Percentiles rank a stretch among this genome's conserved stretches.
Conservation (phyloP, 2,113 vertebrate species). For the Heterotis niloticus region DNA sequence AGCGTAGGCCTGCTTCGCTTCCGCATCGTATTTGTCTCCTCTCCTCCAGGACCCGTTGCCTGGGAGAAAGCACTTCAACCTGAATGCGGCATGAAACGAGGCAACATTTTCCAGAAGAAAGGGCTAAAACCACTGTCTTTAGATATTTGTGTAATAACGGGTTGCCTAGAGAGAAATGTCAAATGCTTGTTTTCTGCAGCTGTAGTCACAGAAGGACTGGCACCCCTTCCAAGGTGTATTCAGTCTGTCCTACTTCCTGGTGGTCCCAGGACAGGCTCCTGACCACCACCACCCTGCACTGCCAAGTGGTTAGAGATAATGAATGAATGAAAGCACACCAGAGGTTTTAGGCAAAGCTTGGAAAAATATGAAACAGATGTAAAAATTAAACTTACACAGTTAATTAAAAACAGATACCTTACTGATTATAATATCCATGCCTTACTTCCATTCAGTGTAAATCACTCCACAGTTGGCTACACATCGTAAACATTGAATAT, state of each 20-base stretch:
- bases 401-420: not conserved
- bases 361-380: not conserved
- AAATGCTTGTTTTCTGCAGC: not conserved
- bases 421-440: not conserved
- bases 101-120: not conserved
- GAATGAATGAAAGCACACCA: too few relatives aligned
- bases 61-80: slow-evolving; percentile 44
- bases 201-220: not conserved
- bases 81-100: not conserved
- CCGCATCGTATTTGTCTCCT: slow-evolving; percentile 84
- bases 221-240: too few relatives aligned
- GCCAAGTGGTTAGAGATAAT: too few relatives aligned
- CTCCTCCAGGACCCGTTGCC: slow-evolving; percentile 93
- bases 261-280: too few relatives aligned
- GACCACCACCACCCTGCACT: too few relatives aligned
- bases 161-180: not conserved
- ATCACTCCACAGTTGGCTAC: not conserved
- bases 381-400: not conserved
- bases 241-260: too few relatives aligned
- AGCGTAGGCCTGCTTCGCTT: slow-evolving; percentile 84
- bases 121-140: not conserved
- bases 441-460: not conserved
- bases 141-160: not conserved
- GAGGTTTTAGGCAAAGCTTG: too few relatives aligned
- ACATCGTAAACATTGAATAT: not conserved